Conservation (phyloP, 2,888 invertebrate genomes). For the Chrysomela aeneicollis region DNA sequence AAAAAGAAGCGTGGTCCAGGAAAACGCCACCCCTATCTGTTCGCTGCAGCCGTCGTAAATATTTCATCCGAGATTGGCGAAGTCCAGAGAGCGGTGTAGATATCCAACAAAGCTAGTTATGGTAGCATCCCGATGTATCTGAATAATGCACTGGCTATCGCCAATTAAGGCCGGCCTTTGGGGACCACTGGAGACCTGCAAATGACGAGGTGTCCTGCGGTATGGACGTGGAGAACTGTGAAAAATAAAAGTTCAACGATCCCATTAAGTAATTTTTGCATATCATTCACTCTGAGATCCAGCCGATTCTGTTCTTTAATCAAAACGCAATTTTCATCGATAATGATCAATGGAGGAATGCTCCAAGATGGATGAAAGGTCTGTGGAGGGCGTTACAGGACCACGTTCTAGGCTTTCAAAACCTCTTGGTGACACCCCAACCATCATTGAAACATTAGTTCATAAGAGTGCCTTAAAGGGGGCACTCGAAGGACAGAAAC, state of each 20-base stretch:
- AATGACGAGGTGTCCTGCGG: constrained; percentile 52
- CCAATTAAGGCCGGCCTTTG: constrained; percentile 60
- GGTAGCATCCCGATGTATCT: constrained; percentile 54
- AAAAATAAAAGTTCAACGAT: neutral
- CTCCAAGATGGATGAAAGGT: too few relatives aligned
- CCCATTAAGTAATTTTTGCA: too few relatives aligned
- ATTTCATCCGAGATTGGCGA: constrained; percentile 58
- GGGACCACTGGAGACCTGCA: constrained; percentile 59
- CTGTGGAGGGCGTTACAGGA: too few relatives aligned
- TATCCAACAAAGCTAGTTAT: constrained; percentile 57
- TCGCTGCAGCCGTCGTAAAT: constrained; percentile 51
- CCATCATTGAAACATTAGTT: too few relatives aligned
- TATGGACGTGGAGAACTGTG: constrained; percentile 47
- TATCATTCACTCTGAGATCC: too few relatives aligned
- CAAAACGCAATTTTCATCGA: too few relatives aligned
- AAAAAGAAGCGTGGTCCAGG: neutral
- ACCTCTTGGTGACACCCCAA: too few relatives aligned
- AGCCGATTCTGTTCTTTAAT: too few relatives aligned
- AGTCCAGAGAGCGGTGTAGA: constrained; percentile 40
- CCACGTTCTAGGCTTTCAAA: too few relatives aligned
- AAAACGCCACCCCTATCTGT: neutral
- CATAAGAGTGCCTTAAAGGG: too few relatives aligned
- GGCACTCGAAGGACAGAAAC: too few relatives aligned
- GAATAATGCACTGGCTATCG: constrained; percentile 60
- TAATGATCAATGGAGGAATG: too few relatives aligned